A percentile compares a stretch with the other conserved stretches of the same genome.
phyloP scores from a whole-genome alignment of 2,797 vertebrate genomes.

The Danionella dracula region DNA sequence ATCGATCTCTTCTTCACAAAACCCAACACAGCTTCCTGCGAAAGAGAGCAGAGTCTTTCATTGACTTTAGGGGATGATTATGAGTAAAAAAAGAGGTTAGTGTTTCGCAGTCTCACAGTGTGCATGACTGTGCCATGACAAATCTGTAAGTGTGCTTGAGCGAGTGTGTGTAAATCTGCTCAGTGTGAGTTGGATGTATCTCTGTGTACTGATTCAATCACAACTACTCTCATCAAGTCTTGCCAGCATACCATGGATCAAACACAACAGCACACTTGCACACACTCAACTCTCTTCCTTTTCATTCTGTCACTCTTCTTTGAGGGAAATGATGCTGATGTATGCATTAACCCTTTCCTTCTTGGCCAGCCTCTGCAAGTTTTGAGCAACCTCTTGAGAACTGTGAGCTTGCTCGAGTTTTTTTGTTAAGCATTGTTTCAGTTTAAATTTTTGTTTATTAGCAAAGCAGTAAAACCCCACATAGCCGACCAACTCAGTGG shows the following conservation, averaged over 20 bases:
- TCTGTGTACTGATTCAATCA: slow-evolving; percentile 39
- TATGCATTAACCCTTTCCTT: slow-evolving; percentile 19
- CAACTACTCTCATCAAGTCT: slow-evolving; percentile 39
- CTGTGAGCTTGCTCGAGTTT: background rate
- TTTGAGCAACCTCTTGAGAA: background rate
- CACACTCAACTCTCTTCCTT: background rate
- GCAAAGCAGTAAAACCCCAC: background rate
- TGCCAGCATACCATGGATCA: slow-evolving; percentile 16
- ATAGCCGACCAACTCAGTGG: background rate
- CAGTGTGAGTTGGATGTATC: slow-evolving; percentile 11
- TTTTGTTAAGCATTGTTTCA: background rate
- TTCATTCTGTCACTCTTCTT: slow-evolving; percentile 15
- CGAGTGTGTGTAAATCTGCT: slow-evolving; percentile 14
- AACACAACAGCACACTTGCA: slow-evolving; percentile 15
- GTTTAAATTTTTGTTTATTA: background rate
- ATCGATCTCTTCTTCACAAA: slow-evolving; percentile 70
- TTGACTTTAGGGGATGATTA: no score
- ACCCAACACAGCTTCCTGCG: slow-evolving; percentile 60
- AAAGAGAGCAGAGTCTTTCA: background rate
- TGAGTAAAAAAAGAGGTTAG: background rate
- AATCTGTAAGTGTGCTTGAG: slow-evolving; percentile 19
- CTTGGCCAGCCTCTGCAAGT: background rate
- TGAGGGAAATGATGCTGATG: slow-evolving; percentile 25
- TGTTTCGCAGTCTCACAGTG: background rate
- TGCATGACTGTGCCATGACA: background rate